Evolutionary conservation across 1,140 invertebrate species (phyloP).

Genomic region (Neomicropteryx cornuta): DNA sequence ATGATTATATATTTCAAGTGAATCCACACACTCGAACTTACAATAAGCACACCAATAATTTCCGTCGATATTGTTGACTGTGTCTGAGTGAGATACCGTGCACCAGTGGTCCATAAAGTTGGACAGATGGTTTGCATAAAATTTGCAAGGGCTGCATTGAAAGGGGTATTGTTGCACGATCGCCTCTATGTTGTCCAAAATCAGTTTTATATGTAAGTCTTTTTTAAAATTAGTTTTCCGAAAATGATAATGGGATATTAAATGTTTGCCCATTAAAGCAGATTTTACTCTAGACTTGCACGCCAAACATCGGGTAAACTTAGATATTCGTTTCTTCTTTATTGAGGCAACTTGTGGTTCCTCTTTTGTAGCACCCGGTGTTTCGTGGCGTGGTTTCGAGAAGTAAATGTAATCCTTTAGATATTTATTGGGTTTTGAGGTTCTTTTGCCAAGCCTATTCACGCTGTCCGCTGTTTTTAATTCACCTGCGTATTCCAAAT

Average conservation of each 20-base stretch:
- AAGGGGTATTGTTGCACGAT: constrained; percentile 71
- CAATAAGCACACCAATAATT: constrained; percentile 67
- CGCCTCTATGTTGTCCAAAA: constrained; percentile 64
- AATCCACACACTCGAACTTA: constrained; percentile 54
- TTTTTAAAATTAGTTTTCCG: constrained; percentile 48
- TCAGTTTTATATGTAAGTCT: constrained; percentile 41
- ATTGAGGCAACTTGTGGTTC: too few species aligned
- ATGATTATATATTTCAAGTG: constrained; percentile 57
- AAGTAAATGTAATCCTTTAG: constrained; percentile 23
- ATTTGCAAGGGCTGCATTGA: constrained; percentile 72
- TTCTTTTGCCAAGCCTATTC: constrained; percentile 23
- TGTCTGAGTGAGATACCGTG: constrained; percentile 46
- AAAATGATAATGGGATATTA: constrained; percentile 75
- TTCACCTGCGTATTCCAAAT: constrained; percentile 44
- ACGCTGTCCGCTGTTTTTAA: constrained; percentile 23
- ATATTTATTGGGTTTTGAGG: constrained; percentile 23
- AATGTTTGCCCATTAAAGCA: constrained; percentile 66
- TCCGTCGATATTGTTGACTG: constrained; percentile 40
- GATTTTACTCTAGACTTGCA: constrained; percentile 55
- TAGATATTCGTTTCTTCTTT: constrained; percentile 44
- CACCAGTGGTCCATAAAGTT: constrained; percentile 66
- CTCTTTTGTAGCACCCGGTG: constrained; percentile 15
- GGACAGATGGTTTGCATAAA: constrained; percentile 68
- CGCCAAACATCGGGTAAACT: constrained; percentile 51
- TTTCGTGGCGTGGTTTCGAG: constrained; percentile 20